phyloP scores from a whole-genome alignment of 2,113 vertebrate genomes.

The Bufo gargarizans region DNA sequence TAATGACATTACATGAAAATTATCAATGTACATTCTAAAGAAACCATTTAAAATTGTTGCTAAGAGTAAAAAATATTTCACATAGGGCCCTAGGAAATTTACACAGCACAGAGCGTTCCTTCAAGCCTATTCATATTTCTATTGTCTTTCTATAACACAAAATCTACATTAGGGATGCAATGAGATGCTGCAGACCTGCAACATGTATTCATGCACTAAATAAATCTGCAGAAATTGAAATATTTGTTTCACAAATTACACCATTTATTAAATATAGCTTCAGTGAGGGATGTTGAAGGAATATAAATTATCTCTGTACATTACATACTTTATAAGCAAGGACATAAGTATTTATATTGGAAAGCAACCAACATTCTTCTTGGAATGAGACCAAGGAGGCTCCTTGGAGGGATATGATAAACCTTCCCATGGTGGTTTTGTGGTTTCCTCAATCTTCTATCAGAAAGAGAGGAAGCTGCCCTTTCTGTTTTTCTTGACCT shows the following conservation, averaged over 20 bases:
- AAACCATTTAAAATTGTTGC: too few species aligned
- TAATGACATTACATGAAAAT: too few species aligned
- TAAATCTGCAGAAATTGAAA: background rate
- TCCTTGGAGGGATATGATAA: constrained; percentile 51
- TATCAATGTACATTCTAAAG: too few species aligned
- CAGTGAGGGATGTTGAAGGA: background rate
- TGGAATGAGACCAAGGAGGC: constrained; percentile 46
- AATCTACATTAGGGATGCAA: background rate
- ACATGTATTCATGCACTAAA: background rate
- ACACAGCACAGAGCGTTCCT: too few species aligned
- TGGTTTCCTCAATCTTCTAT: constrained; percentile 54
- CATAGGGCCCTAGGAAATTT: too few species aligned
- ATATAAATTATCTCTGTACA: constrained; percentile 22
- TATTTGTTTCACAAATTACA: constrained; percentile 34
- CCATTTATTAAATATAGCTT: constrained; percentile 41
- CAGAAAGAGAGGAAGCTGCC: constrained; percentile 45
- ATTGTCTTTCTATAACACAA: too few species aligned
- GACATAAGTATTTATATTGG: constrained; percentile 39
- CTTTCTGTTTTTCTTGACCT: constrained; percentile 54
- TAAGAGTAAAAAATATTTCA: too few species aligned
- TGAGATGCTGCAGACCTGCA: background rate
- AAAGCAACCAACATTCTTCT: constrained; percentile 25
- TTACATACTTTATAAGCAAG: constrained; percentile 17
- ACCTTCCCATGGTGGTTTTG: constrained; percentile 50
- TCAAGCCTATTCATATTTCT: too few species aligned